A percentile compares a stretch with the other conserved stretches of the same genome.
These are phyloP conservation scores for Leucophenga varia DNA, from an alignment of 1,140 invertebrate species.

Conservation along the genomic window DNA sequence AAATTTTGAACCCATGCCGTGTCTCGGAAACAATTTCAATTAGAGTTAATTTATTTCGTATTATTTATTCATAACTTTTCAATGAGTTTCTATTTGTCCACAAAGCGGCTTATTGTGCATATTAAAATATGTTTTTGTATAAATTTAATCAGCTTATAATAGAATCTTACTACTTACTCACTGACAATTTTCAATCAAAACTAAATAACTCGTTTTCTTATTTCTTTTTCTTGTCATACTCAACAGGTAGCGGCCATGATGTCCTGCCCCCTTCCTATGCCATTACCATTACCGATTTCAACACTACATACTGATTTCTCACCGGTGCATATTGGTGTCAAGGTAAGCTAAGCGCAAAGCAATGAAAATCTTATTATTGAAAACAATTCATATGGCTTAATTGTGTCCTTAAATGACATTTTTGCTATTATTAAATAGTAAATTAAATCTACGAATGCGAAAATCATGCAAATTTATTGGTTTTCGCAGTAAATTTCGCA, in stretches of 20 bases:
- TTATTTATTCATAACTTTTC: too few relatives aligned
- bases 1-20: too few relatives aligned
- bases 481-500: constrained; percentile 26
- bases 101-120: too few relatives aligned
- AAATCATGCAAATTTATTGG: constrained; percentile 44
- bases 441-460: constrained; percentile 43
- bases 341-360: constrained; percentile 55
- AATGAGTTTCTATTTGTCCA: too few relatives aligned
- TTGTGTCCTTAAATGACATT: too few relatives aligned
- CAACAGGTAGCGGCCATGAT: constrained; percentile 65
- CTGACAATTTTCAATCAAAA: neutral
- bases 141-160: too few relatives aligned
- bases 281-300: constrained; percentile 62
- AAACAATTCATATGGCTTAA: too few relatives aligned
- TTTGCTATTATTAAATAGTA: constrained; percentile 38
- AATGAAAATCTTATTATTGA: too few relatives aligned
- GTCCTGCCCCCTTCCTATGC: constrained; percentile 65
- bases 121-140: too few relatives aligned
- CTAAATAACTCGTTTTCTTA: constrained; percentile 8
- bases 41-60: too few relatives aligned
- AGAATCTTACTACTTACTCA: too few relatives aligned
- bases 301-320: constrained; percentile 62
- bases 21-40: too few relatives aligned
- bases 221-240: constrained; percentile 32
- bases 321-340: constrained; percentile 63